phyloP scores from a whole-genome alignment of 2,888 invertebrate genomes.

The Meta bourneti region DNA sequence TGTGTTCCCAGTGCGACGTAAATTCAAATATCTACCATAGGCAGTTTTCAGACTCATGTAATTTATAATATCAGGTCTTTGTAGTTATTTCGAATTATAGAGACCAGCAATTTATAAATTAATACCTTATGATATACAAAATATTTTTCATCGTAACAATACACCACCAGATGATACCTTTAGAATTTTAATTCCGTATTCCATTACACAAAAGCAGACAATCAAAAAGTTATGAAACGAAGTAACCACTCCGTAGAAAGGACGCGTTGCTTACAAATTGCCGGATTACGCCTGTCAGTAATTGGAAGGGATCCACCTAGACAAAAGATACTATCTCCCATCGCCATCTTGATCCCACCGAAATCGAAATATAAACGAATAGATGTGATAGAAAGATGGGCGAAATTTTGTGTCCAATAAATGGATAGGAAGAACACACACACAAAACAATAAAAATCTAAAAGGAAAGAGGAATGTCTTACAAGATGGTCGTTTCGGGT shows the following conservation, averaged over 20 bases:
- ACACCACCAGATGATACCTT: neutral
- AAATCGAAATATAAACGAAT: constrained; percentile 55
- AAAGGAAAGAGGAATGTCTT: constrained; percentile 57
- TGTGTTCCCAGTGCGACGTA: too few species aligned
- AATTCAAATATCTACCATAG: too few species aligned
- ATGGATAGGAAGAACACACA: constrained; percentile 4
- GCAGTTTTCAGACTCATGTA: too few species aligned
- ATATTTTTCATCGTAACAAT: neutral
- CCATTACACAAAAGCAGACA: neutral
- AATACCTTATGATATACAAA: too few species aligned
- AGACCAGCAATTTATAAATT: too few species aligned
- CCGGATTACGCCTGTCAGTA: constrained; percentile 41
- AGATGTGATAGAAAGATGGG: constrained; percentile 20
- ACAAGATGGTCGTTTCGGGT: constrained; percentile 72
- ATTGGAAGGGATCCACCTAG: constrained; percentile 52
- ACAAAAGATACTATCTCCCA: constrained; percentile 31
- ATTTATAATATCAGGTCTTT: too few species aligned
- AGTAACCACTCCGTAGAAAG: constrained; percentile 18
- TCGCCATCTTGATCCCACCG: constrained; percentile 23
- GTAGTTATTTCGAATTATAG: too few species aligned
- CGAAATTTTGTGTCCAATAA: constrained; percentile 53
- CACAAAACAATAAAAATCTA: constrained; percentile 29
- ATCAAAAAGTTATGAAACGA: constrained; percentile 37
- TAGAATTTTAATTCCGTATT: neutral
- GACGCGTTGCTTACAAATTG: constrained; percentile 51